Conservation (phyloP, 2,113 vertebrate genomes). For the Echinops telfairi region DNA sequence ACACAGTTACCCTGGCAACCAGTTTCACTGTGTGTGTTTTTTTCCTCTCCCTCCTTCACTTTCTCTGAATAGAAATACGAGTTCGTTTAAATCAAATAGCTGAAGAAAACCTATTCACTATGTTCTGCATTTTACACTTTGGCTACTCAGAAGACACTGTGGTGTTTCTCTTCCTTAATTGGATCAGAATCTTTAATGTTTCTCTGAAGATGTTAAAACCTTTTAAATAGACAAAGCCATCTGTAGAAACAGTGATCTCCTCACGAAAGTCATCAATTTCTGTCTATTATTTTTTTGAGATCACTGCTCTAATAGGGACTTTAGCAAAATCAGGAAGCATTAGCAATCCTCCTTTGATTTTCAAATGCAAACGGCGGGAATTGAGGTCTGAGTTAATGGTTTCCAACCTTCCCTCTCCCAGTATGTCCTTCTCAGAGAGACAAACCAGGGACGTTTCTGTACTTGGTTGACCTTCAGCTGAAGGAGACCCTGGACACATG, state of each 20-base stretch:
- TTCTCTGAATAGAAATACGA: neutral
- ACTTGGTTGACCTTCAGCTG: neutral
- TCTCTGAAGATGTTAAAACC: neutral
- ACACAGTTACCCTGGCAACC: slow-evolving; percentile 14
- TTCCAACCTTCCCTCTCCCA: neutral
- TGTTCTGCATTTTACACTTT: neutral
- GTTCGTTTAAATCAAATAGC: neutral
- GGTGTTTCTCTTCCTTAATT: slow-evolving; percentile 10
- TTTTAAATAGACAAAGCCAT: neutral
- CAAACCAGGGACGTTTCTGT: neutral
- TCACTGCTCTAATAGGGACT: neutral
- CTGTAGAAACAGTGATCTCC: neutral
- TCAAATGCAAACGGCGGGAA: neutral
- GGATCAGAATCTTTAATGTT: neutral
- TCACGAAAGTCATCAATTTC: neutral
- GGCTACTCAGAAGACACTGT: neutral
- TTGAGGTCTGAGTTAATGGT: neutral
- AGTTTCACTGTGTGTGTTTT: neutral
- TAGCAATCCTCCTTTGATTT: neutral
- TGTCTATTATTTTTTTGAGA: neutral
- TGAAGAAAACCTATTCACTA: neutral
- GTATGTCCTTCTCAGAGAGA: neutral
- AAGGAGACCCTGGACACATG: neutral
- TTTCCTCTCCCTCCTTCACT: neutral
- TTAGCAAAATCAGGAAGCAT: slow-evolving; percentile 8